Conservation (phyloP, 2,797 vertebrate genomes). For the Lophotriccus pileatus region DNA sequence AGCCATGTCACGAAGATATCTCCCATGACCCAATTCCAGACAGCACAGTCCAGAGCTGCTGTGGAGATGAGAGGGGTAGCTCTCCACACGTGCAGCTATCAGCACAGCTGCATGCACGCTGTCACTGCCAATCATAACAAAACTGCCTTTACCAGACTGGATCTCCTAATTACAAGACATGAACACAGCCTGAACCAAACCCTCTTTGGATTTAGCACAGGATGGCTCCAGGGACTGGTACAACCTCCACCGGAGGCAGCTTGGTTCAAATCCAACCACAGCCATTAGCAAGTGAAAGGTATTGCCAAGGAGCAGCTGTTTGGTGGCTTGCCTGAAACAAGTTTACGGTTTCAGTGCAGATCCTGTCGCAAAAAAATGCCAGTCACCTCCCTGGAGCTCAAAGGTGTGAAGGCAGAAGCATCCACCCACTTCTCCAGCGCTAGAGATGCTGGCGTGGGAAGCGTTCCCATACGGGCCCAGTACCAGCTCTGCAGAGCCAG, state of each 20-base stretch:
- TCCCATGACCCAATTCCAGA: not conserved
- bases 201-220: not conserved
- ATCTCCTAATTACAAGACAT: not conserved
- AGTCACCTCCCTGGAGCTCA: constrained; percentile 14
- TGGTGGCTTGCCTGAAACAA: not conserved
- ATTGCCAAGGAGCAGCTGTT: constrained; percentile 54
- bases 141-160: not conserved
- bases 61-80: not conserved
- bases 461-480: not conserved
- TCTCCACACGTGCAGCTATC: not conserved
- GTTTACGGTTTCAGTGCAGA: constrained; percentile 39
- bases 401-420: constrained; percentile 26
- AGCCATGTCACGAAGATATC: not conserved
- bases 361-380: not conserved
- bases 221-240: constrained; percentile 3
- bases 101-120: not conserved
- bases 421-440: not conserved
- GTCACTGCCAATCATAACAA: not conserved
- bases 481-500: not conserved
- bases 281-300: constrained; percentile 44
- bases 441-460: not conserved
- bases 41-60: not conserved
- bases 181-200: constrained; percentile 19
- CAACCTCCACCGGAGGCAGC: constrained; percentile 14
- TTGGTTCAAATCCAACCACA: constrained; percentile 38